Percentiles rank a stretch among this genome's conserved stretches.
Conservation (phyloP, 2,888 invertebrate genomes). For the Copidosoma aretas region DNA sequence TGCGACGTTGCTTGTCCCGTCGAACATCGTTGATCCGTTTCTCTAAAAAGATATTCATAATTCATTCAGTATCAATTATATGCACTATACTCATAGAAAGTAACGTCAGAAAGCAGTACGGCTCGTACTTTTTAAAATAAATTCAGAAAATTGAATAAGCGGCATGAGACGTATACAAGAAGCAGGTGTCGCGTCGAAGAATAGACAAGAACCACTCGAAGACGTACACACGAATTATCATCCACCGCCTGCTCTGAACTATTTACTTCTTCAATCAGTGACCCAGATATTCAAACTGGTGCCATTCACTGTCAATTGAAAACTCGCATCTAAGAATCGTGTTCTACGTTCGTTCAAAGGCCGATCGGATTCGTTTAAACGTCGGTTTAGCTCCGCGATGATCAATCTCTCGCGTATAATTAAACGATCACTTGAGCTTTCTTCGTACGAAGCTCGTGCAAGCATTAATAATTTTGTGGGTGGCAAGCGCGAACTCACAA, state of each 20-base stretch:
- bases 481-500: neutral
- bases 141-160: neutral
- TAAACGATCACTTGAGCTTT: slow-evolving; percentile 20
- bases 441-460: slow-evolving; percentile 4
- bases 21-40: slow-evolving; percentile 76
- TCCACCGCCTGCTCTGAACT: slow-evolving; percentile 49
- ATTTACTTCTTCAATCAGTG: slow-evolving; percentile 50
- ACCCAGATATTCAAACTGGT: slow-evolving; percentile 49
- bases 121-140: neutral
- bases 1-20: slow-evolving; percentile 79
- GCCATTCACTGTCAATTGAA: slow-evolving; percentile 54
- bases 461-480: slow-evolving; percentile 11
- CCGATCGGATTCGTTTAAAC: slow-evolving; percentile 35
- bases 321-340: slow-evolving; percentile 31
- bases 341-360: slow-evolving; percentile 26
- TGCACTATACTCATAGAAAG: too few species aligned
- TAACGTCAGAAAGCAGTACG: too few species aligned
- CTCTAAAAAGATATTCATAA: slow-evolving; percentile 65
- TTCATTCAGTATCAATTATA: too few species aligned
- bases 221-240: slow-evolving; percentile 46
- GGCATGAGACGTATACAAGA: neutral
- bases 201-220: neutral
- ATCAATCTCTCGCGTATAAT: slow-evolving; percentile 22
- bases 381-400: neutral
- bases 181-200: slow-evolving; percentile 13